Base-by-base conservation (phyloP, 30 jellyfish, hydroid and myxozoan species). In the Chironex yamaguchii region DNA sequence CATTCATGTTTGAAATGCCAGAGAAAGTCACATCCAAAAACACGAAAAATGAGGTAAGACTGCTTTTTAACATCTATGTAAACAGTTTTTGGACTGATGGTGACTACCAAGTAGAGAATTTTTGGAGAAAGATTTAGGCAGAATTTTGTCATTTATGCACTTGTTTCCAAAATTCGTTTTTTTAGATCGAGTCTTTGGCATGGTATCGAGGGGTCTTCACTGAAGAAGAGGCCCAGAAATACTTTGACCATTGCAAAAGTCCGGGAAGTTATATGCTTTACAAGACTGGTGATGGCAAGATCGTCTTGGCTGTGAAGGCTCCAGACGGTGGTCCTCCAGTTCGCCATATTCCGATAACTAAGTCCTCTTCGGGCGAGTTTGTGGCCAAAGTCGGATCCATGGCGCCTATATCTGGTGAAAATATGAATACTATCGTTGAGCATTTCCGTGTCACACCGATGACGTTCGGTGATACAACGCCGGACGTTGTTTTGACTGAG, bases 161-260 rank as follows among this genome's bases (percentile, higher is more conserved):
- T n/a, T n/a, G n/a, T n/a, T n/a, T n/a, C n/a, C n/a, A n/a, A n/a
- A n/a, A n/a, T 24, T 23, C 17, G 6, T 31, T 12, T 9, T 82
- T 82, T 0, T 36, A 86, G 96, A 48, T 49, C 49, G 90, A 86
- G 13, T 71, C 87, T 4, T 48, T 79, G 67, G 74, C 90, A 2
- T 89, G 97, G 97, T 89, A 89, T 84, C 75, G 73, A 49, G 97
- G 97, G 48, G 58, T 49, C 4, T 54, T 81, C 72, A 65, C 34
- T 30, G 84, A 89, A 64, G 70, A 49, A 12, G 87, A 73, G 50
- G 94, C 73, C 4, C 91, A 81, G 21, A 36, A 82, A 28, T 48
- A 62, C 11, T 74, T 89, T 17, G 67, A 50, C 4, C 58, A 50
- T 48, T 79, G 97, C 74, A 62, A 23, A 27, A 72, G 52, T 24